Conservation (phyloP, 1,140 invertebrate genomes). For the Camponotus vicinus region DNA sequence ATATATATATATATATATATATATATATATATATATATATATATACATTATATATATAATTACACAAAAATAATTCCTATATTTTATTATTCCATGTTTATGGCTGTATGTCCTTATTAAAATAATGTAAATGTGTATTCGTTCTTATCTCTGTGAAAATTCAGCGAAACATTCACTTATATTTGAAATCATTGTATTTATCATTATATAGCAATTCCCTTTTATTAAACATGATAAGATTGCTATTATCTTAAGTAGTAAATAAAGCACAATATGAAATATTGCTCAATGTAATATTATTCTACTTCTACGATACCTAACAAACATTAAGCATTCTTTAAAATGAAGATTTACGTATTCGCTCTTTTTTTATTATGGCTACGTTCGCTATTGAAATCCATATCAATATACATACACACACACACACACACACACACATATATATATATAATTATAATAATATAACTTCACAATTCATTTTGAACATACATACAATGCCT, state of each 20-base stretch:
- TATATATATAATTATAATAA: neutral
- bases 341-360: conserved; percentile 20
- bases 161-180: neutral
- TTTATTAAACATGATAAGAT: neutral
- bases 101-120: neutral
- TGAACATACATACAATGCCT: neutral
- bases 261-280: neutral
- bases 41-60: neutral
- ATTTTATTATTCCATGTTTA: neutral
- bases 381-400: neutral
- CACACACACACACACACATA: too few species aligned
- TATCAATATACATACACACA: too few species aligned
- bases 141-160: neutral
- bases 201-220: neutral
- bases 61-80: neutral
- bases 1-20: too few species aligned
- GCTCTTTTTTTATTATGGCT: neutral
- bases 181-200: neutral
- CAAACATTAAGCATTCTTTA: neutral
- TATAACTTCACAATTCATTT: neutral
- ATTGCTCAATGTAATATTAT: neutral
- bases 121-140: neutral
- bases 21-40: too few species aligned
- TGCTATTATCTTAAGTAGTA: neutral
- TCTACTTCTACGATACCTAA: neutral